phyloP scores from a whole-genome alignment of 2,888 invertebrate genomes.

The Norana najaformis region DNA sequence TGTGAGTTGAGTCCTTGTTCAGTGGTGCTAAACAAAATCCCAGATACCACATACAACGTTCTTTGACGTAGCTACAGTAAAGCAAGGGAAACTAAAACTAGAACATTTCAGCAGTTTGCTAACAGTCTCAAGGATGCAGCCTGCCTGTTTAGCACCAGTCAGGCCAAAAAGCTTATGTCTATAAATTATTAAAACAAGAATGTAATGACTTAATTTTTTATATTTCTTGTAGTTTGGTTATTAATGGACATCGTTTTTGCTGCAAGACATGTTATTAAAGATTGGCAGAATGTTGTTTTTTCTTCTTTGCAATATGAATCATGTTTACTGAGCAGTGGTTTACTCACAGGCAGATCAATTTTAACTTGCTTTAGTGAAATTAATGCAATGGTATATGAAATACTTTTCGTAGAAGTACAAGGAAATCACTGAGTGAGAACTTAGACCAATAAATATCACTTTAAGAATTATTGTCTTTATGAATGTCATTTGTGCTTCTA shows the following conservation, averaged over 20 bases:
- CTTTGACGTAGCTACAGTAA: not conserved
- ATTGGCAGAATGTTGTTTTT: not conserved
- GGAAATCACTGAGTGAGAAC: not conserved
- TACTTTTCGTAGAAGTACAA: not conserved
- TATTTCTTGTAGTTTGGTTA: not conserved
- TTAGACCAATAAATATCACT: not conserved
- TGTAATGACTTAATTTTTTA: not conserved
- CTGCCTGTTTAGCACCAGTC: not conserved
- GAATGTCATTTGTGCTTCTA: not conserved
- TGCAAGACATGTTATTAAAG: not conserved
- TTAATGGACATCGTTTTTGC: not conserved
- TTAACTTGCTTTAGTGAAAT: slow-evolving; percentile 5
- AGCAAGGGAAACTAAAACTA: not conserved
- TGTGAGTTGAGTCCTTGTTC: not conserved
- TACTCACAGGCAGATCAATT: not conserved
- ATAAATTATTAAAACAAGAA: not conserved
- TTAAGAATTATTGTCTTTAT: not conserved
- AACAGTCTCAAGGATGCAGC: not conserved
- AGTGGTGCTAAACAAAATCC: not conserved
- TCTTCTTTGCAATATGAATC: not conserved
- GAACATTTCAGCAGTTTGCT: not conserved
- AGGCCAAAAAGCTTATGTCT: not conserved
- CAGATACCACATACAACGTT: not conserved
- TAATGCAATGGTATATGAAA: not conserved
- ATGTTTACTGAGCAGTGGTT: not conserved